These are phyloP conservation scores for Decapterus maruadsi DNA, from an alignment of 2,797 vertebrate genomes.

Conservation along the genomic window DNA sequence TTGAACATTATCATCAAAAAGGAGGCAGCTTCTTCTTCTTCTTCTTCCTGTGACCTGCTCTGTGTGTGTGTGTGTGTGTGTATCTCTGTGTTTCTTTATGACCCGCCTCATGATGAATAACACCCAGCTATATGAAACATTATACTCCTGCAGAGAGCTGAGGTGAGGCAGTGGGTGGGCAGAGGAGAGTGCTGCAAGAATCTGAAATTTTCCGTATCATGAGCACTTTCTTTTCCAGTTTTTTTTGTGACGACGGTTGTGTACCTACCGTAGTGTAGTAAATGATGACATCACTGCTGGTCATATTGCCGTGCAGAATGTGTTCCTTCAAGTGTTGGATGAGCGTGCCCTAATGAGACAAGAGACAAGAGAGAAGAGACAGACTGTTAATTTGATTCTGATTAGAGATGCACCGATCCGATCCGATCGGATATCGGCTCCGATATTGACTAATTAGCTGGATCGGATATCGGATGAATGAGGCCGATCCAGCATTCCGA, in stretches of 20 bases:
- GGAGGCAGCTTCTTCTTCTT: too few relatives aligned
- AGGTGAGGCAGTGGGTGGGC: neutral
- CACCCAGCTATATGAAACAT: neutral
- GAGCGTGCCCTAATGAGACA: conserved; percentile 89
- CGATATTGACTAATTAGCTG: too few relatives aligned
- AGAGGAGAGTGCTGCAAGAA: neutral
- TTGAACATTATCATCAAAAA: conserved; percentile 7
- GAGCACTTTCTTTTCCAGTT: neutral
- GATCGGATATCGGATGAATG: too few relatives aligned
- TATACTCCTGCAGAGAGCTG: neutral
- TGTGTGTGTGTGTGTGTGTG: neutral
- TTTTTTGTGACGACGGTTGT: neutral
- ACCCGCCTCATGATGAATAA: conserved; percentile 28
- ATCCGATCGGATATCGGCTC: too few relatives aligned
- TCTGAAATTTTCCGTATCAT: neutral
- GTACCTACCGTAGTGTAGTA: conserved; percentile 94
- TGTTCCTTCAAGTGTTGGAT: conserved; percentile 98
- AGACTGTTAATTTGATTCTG: neutral
- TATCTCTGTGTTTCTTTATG: neutral
- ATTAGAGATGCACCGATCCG: too few relatives aligned
- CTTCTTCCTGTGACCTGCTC: neutral
- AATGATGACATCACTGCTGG: conserved; percentile 91
- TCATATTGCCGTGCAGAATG: conserved; percentile 93
- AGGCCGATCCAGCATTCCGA: too few relatives aligned
- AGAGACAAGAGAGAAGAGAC: neutral